Evolutionary conservation across 2,888 invertebrate species (phyloP).

Genomic region (Caenorhabditis virilis): DNA sequence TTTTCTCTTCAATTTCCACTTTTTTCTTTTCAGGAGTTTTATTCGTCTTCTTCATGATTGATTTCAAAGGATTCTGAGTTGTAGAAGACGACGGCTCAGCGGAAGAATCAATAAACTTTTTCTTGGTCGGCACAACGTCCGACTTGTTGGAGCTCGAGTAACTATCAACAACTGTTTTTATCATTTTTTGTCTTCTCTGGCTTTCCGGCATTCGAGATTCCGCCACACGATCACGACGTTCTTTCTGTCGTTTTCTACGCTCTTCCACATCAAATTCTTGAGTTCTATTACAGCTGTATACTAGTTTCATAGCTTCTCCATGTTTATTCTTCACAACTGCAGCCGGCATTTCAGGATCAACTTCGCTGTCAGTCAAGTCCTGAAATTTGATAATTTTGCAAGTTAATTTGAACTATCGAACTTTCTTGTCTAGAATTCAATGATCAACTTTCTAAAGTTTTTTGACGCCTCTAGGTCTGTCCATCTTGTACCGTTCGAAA

Average conservation of each 20-base stretch:
- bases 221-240: constrained; percentile 18
- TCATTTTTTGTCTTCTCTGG: constrained; percentile 12
- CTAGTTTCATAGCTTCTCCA: constrained; percentile 29
- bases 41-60: constrained; percentile 41
- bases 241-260: constrained; percentile 19
- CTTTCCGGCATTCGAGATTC: constrained; percentile 24
- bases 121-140: too few relatives aligned
- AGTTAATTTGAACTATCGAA: neutral
- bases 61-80: constrained; percentile 17
- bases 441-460: too few relatives aligned
- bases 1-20: constrained; percentile 22
- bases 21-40: too few relatives aligned
- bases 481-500: too few relatives aligned
- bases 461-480: too few relatives aligned
- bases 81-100: too few relatives aligned
- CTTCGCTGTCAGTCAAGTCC: constrained; percentile 39
- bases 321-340: constrained; percentile 30
- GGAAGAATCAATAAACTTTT: neutral
- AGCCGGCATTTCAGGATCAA: constrained; percentile 43
- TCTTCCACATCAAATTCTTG: constrained; percentile 26
- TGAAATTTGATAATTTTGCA: neutral
- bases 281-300: constrained; percentile 32
- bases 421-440: too few relatives aligned
- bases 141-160: too few relatives aligned
- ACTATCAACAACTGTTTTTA: constrained; percentile 17